Evolutionary conservation across 2,888 invertebrate species (phyloP).

Genomic region (Lochmaea capreae): DNA sequence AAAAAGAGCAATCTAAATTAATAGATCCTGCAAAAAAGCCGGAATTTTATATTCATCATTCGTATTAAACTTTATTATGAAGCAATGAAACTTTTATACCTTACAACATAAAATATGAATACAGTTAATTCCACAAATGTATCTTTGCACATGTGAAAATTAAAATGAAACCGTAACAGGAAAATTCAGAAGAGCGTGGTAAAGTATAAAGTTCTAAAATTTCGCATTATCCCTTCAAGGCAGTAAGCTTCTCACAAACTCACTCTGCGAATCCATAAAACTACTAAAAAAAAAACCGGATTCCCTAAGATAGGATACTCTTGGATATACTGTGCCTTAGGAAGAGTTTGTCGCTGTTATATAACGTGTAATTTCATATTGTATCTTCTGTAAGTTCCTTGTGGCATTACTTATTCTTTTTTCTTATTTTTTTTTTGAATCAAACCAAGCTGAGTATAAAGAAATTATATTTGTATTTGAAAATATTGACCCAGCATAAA

Average conservation of each 20-base stretch:
- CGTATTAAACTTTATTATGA: not conserved
- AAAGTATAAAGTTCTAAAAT: slow-evolving; percentile 23
- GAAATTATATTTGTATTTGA: no score
- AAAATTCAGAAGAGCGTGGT: slow-evolving; percentile 7
- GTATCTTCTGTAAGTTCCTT: no score
- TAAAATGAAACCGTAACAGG: slow-evolving; percentile 22
- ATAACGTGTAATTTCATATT: no score
- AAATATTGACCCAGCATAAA: no score
- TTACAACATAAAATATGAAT: not conserved
- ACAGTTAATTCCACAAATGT: not conserved
- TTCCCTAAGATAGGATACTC: slow-evolving; percentile 17
- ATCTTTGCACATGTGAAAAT: slow-evolving; percentile 10
- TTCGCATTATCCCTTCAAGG: slow-evolving; percentile 29
- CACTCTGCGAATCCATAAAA: slow-evolving; percentile 13
- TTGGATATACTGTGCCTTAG: not conserved
- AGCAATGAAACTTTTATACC: not conserved
- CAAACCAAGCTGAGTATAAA: no score
- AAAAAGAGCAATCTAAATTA: not conserved
- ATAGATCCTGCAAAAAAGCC: not conserved
- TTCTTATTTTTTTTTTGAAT: no score
- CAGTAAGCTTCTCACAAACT: slow-evolving; percentile 23
- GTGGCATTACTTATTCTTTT: no score
- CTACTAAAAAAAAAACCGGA: slow-evolving; percentile 23
- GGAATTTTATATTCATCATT: not conserved
- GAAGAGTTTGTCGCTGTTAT: not conserved